Conservation (phyloP, 1,140 invertebrate genomes). For the Brachionus rotundiformis region DNA sequence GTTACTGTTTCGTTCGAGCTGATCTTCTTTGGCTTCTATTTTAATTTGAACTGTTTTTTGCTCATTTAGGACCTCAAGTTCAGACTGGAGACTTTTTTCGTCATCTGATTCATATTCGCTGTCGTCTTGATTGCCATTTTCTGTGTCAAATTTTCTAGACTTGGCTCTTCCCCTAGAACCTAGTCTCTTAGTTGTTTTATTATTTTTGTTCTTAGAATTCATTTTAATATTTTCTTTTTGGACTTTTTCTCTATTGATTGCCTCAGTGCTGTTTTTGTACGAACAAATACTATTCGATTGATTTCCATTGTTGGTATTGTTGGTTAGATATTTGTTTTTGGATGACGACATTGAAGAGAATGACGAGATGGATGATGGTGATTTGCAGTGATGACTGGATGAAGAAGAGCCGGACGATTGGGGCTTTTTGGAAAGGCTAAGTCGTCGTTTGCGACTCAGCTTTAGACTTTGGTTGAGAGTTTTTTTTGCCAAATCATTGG, state of each 20-base stretch:
- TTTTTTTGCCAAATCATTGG: not conserved
- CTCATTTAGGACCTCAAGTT: not conserved
- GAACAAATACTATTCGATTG: not conserved
- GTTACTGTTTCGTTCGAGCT: conserved; percentile 39
- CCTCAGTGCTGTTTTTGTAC: not conserved
- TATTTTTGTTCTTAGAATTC: not conserved
- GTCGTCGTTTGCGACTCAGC: not conserved
- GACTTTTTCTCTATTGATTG: not conserved
- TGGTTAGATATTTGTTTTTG: conserved; percentile 27
- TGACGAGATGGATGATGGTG: conserved; percentile 41
- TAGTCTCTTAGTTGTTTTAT: not conserved
- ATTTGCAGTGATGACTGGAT: conserved; percentile 42
- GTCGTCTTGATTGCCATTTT: not conserved
- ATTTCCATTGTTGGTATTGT: conserved; percentile 9
- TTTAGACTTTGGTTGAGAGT: conserved; percentile 10
- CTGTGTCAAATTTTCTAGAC: not conserved
- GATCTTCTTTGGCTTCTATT: not conserved
- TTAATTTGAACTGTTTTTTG: not conserved
- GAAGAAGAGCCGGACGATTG: not conserved
- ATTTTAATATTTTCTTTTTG: conserved; percentile 42
- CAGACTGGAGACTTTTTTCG: not conserved
- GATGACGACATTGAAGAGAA: not conserved
- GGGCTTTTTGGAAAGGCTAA: not conserved
- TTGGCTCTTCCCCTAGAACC: not conserved
- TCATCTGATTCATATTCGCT: conserved; percentile 24